Evolutionary conservation across 2,888 invertebrate species (phyloP).

Genomic region (Agonopterix subpropinquella): DNA sequence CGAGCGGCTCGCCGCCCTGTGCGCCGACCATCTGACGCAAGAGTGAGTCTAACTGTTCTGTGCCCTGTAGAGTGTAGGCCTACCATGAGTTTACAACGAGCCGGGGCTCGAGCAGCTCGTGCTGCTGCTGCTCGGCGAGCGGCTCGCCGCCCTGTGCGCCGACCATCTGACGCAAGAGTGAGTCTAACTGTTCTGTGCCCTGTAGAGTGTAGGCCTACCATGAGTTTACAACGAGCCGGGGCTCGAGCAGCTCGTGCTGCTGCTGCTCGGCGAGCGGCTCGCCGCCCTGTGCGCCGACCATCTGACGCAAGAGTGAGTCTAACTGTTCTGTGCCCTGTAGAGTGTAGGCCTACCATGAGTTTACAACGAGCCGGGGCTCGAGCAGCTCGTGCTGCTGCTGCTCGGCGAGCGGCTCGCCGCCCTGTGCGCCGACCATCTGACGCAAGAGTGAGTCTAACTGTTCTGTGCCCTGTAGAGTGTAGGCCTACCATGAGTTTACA

Average conservation of each 20-base stretch:
- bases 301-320: slow-evolving; percentile 42
- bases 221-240: slow-evolving; percentile 44
- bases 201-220: no score
- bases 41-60: slow-evolving; percentile 32
- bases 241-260: slow-evolving; percentile 42
- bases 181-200: slow-evolving; percentile 19
- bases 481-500: no score
- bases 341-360: no score
- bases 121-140: slow-evolving; percentile 40
- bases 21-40: slow-evolving; percentile 36
- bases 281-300: slow-evolving; percentile 35
- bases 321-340: no score
- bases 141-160: slow-evolving; percentile 35
- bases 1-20: slow-evolving; percentile 30
- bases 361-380: slow-evolving; percentile 43
- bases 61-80: no score
- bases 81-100: no score
- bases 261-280: slow-evolving; percentile 39
- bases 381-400: slow-evolving; percentile 38
- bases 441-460: slow-evolving; percentile 35
- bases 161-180: slow-evolving; percentile 43
- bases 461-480: no score
- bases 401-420: slow-evolving; percentile 43
- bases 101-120: slow-evolving; percentile 45
- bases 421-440: slow-evolving; percentile 33